Base-by-base conservation (phyloP, 2,113 vertebrate species). In the Tetrax tetrax region DNA sequence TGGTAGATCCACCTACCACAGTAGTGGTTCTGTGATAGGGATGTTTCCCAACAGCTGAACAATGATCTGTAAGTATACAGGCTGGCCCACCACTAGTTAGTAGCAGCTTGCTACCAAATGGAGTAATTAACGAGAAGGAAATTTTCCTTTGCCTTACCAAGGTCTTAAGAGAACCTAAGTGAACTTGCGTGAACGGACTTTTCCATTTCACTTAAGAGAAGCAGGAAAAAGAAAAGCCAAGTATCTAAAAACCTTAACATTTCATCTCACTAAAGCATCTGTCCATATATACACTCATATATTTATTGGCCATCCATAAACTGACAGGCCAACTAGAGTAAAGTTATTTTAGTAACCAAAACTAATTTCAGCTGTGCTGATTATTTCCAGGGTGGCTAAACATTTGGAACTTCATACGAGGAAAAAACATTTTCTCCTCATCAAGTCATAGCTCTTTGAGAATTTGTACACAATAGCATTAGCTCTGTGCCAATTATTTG, bases 351-450 rank as follows among this genome's bases (percentile, higher is more conserved):
- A 65, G 87, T 25, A 91, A 93, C 24, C 4, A 4, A 81, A 96
- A 81, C 33, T 72, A 61, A 90, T 91, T 93, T 88, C 56, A 85
- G 33, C 63, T 80, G 43, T 51, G 35, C 76, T 85, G 38, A 1
- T 77, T 88, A 91, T 51, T 83, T 90, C 86, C 79, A 86, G 68
- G 25, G 75, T 80, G 47, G 87, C 56, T 88, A 92, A 95, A 77
- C 68, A 88, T 70, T 65, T 90, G 75, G 63, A 95, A 83, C 25
- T 54, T 77, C 59, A 74, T 14, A 86, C 63, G 77, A 77, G 60
- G 33, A 93, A 56, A 70, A 96, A 94, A 90, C 54, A 94, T 90
- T 92, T 93, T 92, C 83, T 92, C 22, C 33, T 89, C 79, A 78
- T 91, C 86, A 93, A 92, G 60, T 90, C 93, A 92, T 31, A 66